Percentiles rank a stretch among this genome's conserved stretches.
Conservation (phyloP, 2,888 invertebrate species). For the Caenorhabditis panamensis region DNA sequence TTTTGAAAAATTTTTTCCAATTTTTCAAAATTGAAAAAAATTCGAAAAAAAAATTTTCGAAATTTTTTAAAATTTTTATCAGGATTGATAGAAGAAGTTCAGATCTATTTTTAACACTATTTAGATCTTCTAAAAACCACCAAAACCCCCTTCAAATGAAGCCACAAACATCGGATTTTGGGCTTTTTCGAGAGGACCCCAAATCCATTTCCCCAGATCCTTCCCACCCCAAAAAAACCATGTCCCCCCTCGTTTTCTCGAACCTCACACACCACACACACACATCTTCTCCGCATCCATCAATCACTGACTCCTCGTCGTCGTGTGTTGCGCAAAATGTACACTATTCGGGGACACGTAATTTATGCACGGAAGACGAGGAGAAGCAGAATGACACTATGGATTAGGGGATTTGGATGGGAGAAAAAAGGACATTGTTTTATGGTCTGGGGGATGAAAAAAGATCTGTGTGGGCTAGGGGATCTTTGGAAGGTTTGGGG, state of each 20-base stretch:
- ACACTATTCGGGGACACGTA: conserved; percentile 26
- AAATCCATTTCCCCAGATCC: neutral
- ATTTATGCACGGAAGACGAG: conserved; percentile 29
- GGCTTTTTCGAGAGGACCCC: too few relatives aligned
- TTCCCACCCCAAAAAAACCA: neutral
- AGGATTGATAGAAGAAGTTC: too few relatives aligned
- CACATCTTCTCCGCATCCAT: conserved; percentile 7
- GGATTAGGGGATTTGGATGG: neutral
- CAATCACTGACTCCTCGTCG: conserved; percentile 16
- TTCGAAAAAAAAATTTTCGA: too few relatives aligned
- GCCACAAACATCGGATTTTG: too few relatives aligned
- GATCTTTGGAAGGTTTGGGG: neutral
- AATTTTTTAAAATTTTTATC: too few relatives aligned
- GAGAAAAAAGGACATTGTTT: conserved; percentile 1
- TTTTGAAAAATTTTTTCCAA: too few relatives aligned
- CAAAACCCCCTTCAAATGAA: too few relatives aligned
- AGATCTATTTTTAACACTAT: too few relatives aligned
- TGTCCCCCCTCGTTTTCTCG: neutral
- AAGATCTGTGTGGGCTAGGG: neutral
- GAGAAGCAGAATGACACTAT: neutral
- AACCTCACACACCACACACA: neutral
- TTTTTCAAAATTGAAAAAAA: too few relatives aligned
- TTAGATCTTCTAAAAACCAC: too few relatives aligned
- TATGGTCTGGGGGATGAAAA: neutral
- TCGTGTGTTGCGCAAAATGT: conserved; percentile 37